These are phyloP conservation scores for Proterorhinus semilunaris DNA, from an alignment of 2,113 vertebrate species.

Conservation along the genomic window DNA sequence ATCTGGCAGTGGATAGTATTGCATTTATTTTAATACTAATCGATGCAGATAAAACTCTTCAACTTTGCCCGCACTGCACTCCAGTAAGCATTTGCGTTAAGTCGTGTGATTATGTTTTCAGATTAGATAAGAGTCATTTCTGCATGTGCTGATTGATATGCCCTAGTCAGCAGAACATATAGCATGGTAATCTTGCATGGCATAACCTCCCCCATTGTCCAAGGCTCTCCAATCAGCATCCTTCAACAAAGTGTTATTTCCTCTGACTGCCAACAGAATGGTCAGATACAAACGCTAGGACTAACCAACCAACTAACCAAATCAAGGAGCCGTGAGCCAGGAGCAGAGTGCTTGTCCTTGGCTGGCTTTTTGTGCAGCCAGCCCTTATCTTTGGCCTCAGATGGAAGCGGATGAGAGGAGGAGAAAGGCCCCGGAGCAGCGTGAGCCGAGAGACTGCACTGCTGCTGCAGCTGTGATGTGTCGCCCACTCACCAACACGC, in stretches of 20 bases:
- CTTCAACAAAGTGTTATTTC: background rate
- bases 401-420: slow-evolving; percentile 65
- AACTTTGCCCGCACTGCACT: too few relatives aligned
- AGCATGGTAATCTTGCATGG: background rate
- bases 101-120: too few relatives aligned
- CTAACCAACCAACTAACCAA: background rate
- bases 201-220: background rate
- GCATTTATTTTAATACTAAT: too few relatives aligned
- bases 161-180: background rate
- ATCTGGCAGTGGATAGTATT: too few relatives aligned
- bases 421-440: slow-evolving; percentile 66
- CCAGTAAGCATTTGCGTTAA: too few relatives aligned
- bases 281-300: slow-evolving; percentile 11
- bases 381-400: slow-evolving; percentile 67
- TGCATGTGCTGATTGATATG: background rate
- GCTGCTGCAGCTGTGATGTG: slow-evolving; percentile 71
- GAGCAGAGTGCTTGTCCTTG: slow-evolving; percentile 57
- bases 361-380: slow-evolving; percentile 54
- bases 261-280: background rate
- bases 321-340: slow-evolving; percentile 34
- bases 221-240: background rate
- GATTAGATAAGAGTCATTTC: too few relatives aligned
- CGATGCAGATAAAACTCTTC: too few relatives aligned
- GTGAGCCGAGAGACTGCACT: slow-evolving; percentile 66
- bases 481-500: slow-evolving; percentile 66